Base-by-base conservation (phyloP, 2,797 vertebrate species). In the Poeciliopsis presidionis region DNA sequence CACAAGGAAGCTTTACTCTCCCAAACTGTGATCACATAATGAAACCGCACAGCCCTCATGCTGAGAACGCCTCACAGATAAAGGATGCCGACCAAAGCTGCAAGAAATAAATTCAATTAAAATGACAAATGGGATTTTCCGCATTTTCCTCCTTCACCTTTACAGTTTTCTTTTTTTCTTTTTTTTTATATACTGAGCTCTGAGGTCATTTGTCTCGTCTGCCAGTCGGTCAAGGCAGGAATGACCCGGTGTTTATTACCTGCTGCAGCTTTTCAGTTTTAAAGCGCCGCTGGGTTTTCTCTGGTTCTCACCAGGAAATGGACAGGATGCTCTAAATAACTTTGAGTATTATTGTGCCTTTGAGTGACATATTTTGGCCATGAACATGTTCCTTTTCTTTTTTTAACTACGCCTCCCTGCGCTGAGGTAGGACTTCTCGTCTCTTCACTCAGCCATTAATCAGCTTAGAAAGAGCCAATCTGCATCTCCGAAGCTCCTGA, bases 401-500 rank as follows among this genome's bases (percentile, higher is more conserved):
- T 69, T 55, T 69, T 70, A 45, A 70, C 67, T 45, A 7, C 16
- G 25, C 41, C 25, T 70, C 67, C 41, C 25, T 46, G 45, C 13
- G 67, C 72, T 73, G 72, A 22, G 18, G 72, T 53, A 39, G 72
- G 72, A 39, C 53, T 46, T 75, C 74, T 47, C 4, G n/a, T 65
- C 30, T 55, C 49, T n/a, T 73, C 33, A 51, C 20, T 30, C 18
- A n/a, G 74, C 75, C 72, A 77, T 74, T 45, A 36, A 41, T 57
- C 13, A 28, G 51, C 73, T 59, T 9, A 1, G 25, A 74, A 28
- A 12, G n/a, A 39, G 14, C 53, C 36, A 30, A 59, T 39, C 47
- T 51, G 47, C 72, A 55, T 73, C 22, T 57, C 51, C 53, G 5
- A 88, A 79, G 84, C 70, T 78, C 84, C 86, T 84, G 81, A 81